Conservation (phyloP, 1,140 invertebrate genomes). For the Lepidurus packardi region DNA sequence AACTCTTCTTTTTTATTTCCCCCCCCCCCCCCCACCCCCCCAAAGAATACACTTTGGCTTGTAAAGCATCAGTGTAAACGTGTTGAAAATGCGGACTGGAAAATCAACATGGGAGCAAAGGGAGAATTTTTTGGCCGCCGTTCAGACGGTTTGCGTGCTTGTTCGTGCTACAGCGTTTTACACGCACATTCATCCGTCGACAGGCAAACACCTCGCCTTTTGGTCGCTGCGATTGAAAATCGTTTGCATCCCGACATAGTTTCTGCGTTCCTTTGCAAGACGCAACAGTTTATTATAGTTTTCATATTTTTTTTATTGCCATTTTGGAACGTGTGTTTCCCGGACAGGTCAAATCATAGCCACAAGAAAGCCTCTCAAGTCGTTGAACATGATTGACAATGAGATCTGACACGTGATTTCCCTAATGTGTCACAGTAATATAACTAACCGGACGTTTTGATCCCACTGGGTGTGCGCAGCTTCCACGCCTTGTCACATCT, state of each 20-base stretch:
- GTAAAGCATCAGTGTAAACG: background rate
- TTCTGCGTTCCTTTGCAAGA: background rate
- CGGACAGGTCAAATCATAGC: background rate
- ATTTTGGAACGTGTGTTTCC: background rate
- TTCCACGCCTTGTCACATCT: constrained; percentile 14
- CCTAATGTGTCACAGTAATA: background rate
- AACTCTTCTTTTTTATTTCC: too few species aligned
- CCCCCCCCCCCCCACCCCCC: too few species aligned
- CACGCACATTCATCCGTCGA: constrained; percentile 21
- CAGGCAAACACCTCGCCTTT: constrained; percentile 10
- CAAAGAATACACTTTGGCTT: background rate
- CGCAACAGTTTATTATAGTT: too few species aligned
- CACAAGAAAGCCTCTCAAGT: background rate
- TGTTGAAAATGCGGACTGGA: background rate
- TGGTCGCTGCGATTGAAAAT: background rate
- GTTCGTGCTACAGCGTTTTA: constrained; percentile 4
- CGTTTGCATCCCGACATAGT: background rate
- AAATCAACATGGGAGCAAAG: constrained; percentile 15
- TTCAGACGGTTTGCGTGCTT: constrained; percentile 7
- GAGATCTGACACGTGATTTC: constrained; percentile 10
- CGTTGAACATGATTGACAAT: background rate
- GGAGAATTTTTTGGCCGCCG: background rate
- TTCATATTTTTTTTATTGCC: background rate
- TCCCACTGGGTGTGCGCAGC: background rate
- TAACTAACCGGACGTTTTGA: background rate